Conservation (phyloP, 2,888 invertebrate genomes). For the Plagodis dolabraria region DNA sequence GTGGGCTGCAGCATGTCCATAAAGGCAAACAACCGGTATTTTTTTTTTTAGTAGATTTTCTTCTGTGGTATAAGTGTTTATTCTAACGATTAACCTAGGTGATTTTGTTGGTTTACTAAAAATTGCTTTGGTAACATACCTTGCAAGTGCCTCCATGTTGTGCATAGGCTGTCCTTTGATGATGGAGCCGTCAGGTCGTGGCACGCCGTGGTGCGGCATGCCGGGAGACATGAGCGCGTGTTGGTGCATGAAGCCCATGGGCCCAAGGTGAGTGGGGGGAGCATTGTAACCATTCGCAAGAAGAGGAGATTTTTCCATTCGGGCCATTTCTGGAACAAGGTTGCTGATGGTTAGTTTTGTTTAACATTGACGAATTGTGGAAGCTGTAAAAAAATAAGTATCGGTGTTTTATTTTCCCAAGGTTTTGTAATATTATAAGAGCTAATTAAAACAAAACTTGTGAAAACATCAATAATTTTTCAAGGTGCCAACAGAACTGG, state of each 20-base stretch:
- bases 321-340: conserved; percentile 89
- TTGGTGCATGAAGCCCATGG: conserved; percentile 98
- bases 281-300: conserved; percentile 97
- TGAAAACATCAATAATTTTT: too few species aligned
- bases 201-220: conserved; percentile 92
- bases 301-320: conserved; percentile 96
- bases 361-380: background rate
- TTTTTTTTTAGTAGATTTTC: too few species aligned
- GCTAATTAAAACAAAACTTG: too few species aligned
- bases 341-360: background rate
- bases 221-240: conserved; percentile 96
- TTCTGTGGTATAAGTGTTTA: too few species aligned
- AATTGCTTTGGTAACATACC: conserved; percentile 74
- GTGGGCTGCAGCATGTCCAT: too few species aligned
- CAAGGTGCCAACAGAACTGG: too few species aligned
- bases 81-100: too few species aligned
- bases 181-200: conserved; percentile 92
- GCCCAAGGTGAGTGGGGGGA: conserved; percentile 95
- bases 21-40: too few species aligned
- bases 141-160: conserved; percentile 95
- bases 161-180: conserved; percentile 94
- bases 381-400: too few species aligned
- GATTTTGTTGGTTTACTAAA: too few species aligned
- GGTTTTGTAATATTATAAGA: too few species aligned
- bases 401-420: too few species aligned